phyloP scores from a whole-genome alignment of 2,797 vertebrate species.

The Oreochromis mossambicus region DNA sequence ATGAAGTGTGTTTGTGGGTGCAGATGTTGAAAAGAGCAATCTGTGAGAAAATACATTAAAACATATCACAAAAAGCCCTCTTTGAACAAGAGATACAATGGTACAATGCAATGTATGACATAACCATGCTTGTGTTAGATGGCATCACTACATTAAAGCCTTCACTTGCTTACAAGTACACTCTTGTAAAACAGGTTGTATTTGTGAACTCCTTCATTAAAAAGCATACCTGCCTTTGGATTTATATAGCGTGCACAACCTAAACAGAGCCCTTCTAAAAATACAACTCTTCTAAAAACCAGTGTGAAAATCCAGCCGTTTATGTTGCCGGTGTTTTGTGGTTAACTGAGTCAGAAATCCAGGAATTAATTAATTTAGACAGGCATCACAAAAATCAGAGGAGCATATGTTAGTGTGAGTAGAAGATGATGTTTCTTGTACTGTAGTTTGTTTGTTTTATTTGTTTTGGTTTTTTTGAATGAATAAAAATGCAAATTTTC shows the following conservation, averaged over 20 bases:
- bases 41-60: slow-evolving; percentile 4
- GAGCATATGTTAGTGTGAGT: not conserved
- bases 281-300: not conserved
- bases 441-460: not conserved
- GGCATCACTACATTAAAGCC: slow-evolving; percentile 8
- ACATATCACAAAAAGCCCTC: not conserved
- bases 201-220: not conserved
- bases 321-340: not conserved
- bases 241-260: not conserved
- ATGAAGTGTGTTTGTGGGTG: not conserved
- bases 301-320: not conserved
- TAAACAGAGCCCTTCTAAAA: not conserved
- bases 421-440: not conserved
- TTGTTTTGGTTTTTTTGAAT: not conserved
- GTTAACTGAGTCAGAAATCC: not conserved
- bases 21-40: not conserved
- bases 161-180: not conserved
- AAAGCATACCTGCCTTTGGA: not conserved
- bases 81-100: not conserved
- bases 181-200: not conserved
- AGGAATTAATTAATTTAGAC: not conserved
- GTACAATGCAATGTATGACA: slow-evolving; percentile 1
- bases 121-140: not conserved
- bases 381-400: not conserved
- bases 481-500: not conserved